These are phyloP conservation scores for Xiphophorus hellerii DNA, from an alignment of 2,113 vertebrate species.

Conservation along the genomic window DNA sequence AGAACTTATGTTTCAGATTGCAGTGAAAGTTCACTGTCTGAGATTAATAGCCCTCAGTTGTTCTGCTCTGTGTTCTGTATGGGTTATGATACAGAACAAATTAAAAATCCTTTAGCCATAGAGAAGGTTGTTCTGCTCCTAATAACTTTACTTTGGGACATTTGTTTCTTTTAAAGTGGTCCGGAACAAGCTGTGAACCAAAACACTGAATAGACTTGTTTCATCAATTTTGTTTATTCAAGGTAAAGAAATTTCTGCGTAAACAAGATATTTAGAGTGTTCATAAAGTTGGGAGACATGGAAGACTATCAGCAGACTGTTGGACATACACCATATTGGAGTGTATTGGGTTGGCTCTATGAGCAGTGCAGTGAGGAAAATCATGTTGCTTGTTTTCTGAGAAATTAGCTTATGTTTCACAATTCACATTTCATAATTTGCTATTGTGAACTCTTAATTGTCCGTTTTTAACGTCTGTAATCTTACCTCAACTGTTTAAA, in stretches of 20 bases:
- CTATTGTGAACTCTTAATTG: not conserved
- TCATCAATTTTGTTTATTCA: not conserved
- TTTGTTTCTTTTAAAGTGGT: slow-evolving; percentile 22
- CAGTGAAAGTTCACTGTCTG: slow-evolving; percentile 59
- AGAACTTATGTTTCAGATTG: slow-evolving; percentile 37
- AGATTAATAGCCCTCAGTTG: slow-evolving; percentile 71
- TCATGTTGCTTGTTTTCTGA: not conserved
- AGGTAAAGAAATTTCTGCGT: not conserved
- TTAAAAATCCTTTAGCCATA: slow-evolving; percentile 68
- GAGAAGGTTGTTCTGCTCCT: slow-evolving; percentile 42
- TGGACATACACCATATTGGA: not conserved
- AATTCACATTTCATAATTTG: too few relatives aligned
- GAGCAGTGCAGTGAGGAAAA: not conserved
- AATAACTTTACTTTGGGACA: slow-evolving; percentile 18
- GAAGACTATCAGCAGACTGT: not conserved
- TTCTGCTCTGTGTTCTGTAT: slow-evolving; percentile 51
- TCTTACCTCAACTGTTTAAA: not conserved
- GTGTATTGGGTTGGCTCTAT: not conserved
- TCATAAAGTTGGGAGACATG: not conserved
- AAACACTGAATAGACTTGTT: slow-evolving; percentile 19
- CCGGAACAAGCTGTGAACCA: slow-evolving; percentile 8
- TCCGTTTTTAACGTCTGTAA: not conserved
- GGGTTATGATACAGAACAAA: slow-evolving; percentile 71
- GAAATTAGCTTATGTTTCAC: not conserved
- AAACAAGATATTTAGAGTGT: not conserved